Conservation (phyloP, 2,888 invertebrate species). For the Argyra leucocephala region DNA sequence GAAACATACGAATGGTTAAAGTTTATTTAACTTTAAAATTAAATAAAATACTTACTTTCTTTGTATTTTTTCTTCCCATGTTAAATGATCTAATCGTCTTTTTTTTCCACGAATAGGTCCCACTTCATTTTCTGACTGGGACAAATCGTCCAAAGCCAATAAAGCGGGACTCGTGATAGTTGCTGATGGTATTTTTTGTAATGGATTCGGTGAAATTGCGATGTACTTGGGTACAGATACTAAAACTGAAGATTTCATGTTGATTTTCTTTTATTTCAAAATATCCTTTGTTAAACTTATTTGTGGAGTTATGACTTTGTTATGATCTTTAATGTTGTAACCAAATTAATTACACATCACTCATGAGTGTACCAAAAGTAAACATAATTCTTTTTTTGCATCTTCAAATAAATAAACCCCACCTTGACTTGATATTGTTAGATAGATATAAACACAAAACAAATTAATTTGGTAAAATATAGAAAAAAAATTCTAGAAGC, state of each 20-base stretch:
- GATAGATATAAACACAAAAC: too few relatives aligned
- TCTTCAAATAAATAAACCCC: too few relatives aligned
- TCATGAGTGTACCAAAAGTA: too few relatives aligned
- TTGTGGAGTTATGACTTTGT: too few relatives aligned
- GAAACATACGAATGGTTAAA: slow-evolving; percentile 13
- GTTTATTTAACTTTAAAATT: neutral
- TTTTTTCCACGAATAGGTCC: slow-evolving; percentile 48
- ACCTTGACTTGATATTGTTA: too few relatives aligned
- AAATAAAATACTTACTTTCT: slow-evolving; percentile 65
- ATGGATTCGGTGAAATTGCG: slow-evolving; percentile 31
- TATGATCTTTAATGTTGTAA: too few relatives aligned
- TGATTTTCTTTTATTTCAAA: slow-evolving; percentile 10
- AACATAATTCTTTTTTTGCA: too few relatives aligned
- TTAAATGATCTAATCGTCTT: slow-evolving; percentile 69
- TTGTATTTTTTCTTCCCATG: slow-evolving; percentile 80
- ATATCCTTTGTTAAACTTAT: too few relatives aligned
- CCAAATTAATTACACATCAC: too few relatives aligned
- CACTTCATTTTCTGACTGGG: neutral
- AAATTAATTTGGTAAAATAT: too few relatives aligned
- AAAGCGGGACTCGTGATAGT: slow-evolving; percentile 20
- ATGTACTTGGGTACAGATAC: slow-evolving; percentile 39
- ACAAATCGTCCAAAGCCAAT: slow-evolving; percentile 25
- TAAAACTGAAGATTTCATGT: slow-evolving; percentile 29
- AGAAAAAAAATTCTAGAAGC: too few relatives aligned
- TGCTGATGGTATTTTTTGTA: slow-evolving; percentile 30